Conservation (phyloP, 2,888 invertebrate species). For the Mythimna ferrago region DNA sequence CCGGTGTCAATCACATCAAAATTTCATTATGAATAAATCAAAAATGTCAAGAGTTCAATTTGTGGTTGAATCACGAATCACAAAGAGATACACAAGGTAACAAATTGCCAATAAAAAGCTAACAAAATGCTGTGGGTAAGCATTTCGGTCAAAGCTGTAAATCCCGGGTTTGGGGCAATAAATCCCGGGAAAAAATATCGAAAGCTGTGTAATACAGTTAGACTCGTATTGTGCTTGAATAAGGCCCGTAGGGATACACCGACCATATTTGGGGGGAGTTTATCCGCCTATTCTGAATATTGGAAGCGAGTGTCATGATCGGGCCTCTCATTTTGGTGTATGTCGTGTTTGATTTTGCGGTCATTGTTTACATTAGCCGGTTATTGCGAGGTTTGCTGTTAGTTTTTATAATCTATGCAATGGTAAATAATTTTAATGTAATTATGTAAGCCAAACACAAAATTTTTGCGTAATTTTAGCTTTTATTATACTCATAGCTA, state of each 20-base stretch:
- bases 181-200: slow-evolving; percentile 86
- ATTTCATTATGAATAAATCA: slow-evolving; percentile 64
- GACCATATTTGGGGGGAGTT: slow-evolving; percentile 63
- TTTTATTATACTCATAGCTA: background rate
- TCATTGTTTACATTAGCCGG: slow-evolving; percentile 37
- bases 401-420: slow-evolving; percentile 12
- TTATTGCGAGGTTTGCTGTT: slow-evolving; percentile 15
- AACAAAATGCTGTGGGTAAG: slow-evolving; percentile 88
- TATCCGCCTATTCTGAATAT: slow-evolving; percentile 65
- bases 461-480: background rate
- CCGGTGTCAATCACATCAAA: slow-evolving; percentile 35
- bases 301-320: slow-evolving; percentile 60
- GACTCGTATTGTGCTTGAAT: slow-evolving; percentile 70
- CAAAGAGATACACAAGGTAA: slow-evolving; percentile 88
- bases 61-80: slow-evolving; percentile 80
- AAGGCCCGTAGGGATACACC: slow-evolving; percentile 61
- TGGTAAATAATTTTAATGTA: background rate
- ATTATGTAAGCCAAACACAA: background rate
- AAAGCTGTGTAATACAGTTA: slow-evolving; percentile 85
- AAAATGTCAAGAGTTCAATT: slow-evolving; percentile 79
- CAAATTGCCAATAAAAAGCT: slow-evolving; percentile 89
- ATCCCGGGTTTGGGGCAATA: slow-evolving; percentile 83
- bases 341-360: slow-evolving; percentile 39
- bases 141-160: slow-evolving; percentile 89
- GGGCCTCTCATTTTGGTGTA: slow-evolving; percentile 41